Evolutionary conservation across 92 coral and sea anemone genomes (phyloP).

Genomic region (Epizoanthus ramosus): DNA sequence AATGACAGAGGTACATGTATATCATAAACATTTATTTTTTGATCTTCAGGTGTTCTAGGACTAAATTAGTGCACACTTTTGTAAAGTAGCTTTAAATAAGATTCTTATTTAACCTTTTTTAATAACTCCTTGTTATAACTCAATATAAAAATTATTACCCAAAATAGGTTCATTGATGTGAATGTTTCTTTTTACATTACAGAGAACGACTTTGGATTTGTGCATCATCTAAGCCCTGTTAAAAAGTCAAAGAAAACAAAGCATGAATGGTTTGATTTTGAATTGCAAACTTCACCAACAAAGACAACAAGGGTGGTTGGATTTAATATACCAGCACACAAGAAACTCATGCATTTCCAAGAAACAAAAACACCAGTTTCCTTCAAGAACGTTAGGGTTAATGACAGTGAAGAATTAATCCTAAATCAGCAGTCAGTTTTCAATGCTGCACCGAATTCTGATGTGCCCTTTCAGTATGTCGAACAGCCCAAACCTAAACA

Average conservation of each 20-base stretch:
- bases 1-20: not conserved
- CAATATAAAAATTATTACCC: not conserved
- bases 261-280: slow-evolving; percentile 43
- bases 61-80: too few species aligned
- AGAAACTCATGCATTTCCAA: slow-evolving; percentile 31
- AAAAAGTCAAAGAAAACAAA: slow-evolving; percentile 30
- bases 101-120: too few species aligned
- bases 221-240: slow-evolving; percentile 36
- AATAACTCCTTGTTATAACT: not conserved
- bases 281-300: slow-evolving; percentile 41
- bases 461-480: slow-evolving; percentile 29
- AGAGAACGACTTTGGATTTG: slow-evolving; percentile 21
- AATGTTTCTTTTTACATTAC: slow-evolving; percentile 16
- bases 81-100: too few species aligned
- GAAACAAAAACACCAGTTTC: slow-evolving; percentile 42
- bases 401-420: slow-evolving; percentile 27
- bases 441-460: slow-evolving; percentile 44
- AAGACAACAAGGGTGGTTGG: slow-evolving; percentile 29
- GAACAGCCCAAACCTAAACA: slow-evolving; percentile 26
- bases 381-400: slow-evolving; percentile 9
- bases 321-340: slow-evolving; percentile 29
- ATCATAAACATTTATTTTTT: not conserved
- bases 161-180: slow-evolving; percentile 10
- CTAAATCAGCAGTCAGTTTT: slow-evolving; percentile 40
- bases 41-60: too few species aligned